Conservation (phyloP, 2,888 invertebrate species). For the Alentia gelatinosa region DNA sequence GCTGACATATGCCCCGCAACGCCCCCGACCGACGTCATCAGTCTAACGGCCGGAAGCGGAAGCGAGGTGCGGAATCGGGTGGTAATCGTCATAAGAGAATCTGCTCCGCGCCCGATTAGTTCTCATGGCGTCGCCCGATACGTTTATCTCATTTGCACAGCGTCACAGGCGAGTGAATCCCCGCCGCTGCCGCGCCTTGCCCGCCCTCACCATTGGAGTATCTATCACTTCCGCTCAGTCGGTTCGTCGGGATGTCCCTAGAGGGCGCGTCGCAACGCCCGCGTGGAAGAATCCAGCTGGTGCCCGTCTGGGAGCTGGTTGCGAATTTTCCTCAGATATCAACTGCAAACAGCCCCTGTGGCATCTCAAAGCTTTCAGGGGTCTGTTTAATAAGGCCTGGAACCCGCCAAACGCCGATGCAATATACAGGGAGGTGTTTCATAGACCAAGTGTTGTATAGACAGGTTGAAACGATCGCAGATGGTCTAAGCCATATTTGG, state of each 20-base stretch:
- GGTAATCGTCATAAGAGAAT: constrained; percentile 37
- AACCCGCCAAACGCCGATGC: too few species aligned
- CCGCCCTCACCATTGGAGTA: background rate
- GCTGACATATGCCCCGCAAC: background rate
- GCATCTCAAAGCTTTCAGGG: too few species aligned
- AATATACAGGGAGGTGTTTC: too few species aligned
- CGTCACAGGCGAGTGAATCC: constrained; percentile 7
- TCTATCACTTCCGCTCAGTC: constrained; percentile 35
- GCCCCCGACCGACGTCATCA: background rate
- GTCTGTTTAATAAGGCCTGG: too few species aligned
- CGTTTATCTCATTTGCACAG: constrained; percentile 37
- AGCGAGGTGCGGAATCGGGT: background rate
- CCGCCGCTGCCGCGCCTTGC: background rate
- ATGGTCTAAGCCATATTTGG: too few species aligned
- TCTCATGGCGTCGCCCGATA: background rate
- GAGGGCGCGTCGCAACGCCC: background rate
- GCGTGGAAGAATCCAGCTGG: too few species aligned
- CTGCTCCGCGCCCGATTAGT: background rate
- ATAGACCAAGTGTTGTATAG: too few species aligned
- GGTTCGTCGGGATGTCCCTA: background rate
- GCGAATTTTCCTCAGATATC: too few species aligned
- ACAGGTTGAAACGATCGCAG: too few species aligned
- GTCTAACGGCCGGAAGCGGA: background rate
- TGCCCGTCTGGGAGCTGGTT: too few species aligned
- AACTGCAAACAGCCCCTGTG: too few species aligned